A percentile compares a stretch with the other conserved stretches of the same genome.
These are phyloP conservation scores for Diplodus sargus DNA, from an alignment of 2,797 vertebrate species.

Conservation along the genomic window DNA sequence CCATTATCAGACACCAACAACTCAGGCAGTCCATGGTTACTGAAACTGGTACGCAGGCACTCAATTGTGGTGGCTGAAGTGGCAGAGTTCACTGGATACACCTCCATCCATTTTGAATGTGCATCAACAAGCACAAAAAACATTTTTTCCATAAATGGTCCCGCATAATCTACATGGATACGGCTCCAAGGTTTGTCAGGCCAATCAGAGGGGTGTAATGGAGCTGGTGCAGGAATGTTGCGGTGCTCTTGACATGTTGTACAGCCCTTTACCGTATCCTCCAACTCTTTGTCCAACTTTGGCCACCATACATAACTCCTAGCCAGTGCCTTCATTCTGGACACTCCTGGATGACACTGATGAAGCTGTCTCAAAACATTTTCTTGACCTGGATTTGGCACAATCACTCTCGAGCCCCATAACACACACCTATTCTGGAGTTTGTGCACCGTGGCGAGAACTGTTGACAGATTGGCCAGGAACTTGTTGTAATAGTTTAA, in stretches of 20 bases:
- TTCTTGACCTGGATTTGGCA: background rate
- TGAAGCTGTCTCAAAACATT: too few relatives aligned
- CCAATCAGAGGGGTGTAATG: background rate
- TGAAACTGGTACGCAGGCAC: background rate
- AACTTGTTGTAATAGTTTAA: background rate
- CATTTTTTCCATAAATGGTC: background rate
- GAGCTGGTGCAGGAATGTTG: background rate
- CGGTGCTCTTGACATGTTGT: background rate
- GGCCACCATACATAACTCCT: background rate
- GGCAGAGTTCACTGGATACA: background rate
- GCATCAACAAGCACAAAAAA: background rate
- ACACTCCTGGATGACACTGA: too few relatives aligned
- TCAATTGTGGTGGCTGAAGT: slow-evolving; percentile 6
- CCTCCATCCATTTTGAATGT: slow-evolving; percentile 4
- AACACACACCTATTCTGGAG: slow-evolving; percentile 29
- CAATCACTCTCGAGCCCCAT: slow-evolving; percentile 14
- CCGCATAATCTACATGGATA: background rate
- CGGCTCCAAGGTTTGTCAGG: background rate
- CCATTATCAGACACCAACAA: slow-evolving; percentile 8
- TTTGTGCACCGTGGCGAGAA: slow-evolving; percentile 11
- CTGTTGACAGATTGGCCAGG: background rate
- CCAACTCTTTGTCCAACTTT: background rate
- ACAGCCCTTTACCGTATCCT: background rate
- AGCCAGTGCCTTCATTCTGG: too few relatives aligned
- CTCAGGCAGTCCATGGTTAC: slow-evolving; percentile 8